A percentile compares a stretch with the other conserved stretches of the same genome.
Evolutionary conservation across 2,888 invertebrate genomes (phyloP).

Genomic region (Chloromyia formosa): DNA sequence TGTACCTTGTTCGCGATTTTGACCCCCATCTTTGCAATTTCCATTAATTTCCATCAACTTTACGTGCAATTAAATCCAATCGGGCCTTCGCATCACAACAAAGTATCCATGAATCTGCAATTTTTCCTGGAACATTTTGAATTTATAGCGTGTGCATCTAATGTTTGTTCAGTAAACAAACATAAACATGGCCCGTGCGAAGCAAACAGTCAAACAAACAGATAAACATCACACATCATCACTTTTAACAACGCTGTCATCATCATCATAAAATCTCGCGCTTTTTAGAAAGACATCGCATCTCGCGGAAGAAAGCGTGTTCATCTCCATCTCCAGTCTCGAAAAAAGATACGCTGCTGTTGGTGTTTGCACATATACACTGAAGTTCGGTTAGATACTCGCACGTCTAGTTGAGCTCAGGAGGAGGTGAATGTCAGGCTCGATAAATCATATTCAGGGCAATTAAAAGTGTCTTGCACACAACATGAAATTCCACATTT

Average conservation of each 20-base stretch:
- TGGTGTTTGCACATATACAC: too few species aligned
- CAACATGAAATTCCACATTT: too few species aligned
- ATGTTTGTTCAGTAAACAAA: conserved; percentile 12
- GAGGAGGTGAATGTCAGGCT: neutral
- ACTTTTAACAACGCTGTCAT: conserved; percentile 25
- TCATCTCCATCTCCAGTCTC: too few species aligned
- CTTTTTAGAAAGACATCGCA: conserved; percentile 11
- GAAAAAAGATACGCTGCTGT: too few species aligned
- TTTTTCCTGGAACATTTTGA: neutral
- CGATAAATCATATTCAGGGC: conserved; percentile 41
- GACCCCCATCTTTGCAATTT: too few species aligned
- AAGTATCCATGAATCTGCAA: conserved; percentile 11
- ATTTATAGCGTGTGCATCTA: neutral
- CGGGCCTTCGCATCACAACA: too few species aligned
- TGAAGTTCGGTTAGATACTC: too few species aligned
- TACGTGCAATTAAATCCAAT: too few species aligned
- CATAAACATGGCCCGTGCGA: neutral
- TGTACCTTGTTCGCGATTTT: too few species aligned
- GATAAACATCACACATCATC: conserved; percentile 39
- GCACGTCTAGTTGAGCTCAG: too few species aligned
- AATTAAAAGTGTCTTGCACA: conserved; percentile 33
- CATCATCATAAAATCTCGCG: conserved; percentile 31
- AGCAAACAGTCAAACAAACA: conserved; percentile 28
- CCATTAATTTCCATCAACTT: too few species aligned
- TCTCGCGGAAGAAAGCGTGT: too few species aligned